These are phyloP conservation scores for Dysdera silvatica DNA, from an alignment of 1,140 invertebrate species.

Conservation along the genomic window DNA sequence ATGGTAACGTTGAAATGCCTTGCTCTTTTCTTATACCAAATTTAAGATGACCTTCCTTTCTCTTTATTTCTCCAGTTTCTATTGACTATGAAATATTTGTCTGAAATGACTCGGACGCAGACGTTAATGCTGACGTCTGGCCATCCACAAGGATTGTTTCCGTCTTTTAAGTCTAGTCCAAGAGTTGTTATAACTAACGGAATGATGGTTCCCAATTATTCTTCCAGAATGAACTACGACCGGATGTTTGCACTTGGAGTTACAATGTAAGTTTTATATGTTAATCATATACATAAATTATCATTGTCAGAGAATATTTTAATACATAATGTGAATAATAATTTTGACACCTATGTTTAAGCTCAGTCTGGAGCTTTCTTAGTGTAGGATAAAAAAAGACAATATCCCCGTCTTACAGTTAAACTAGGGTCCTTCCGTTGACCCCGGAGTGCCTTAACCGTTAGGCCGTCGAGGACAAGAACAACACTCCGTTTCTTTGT, in stretches of 20 bases:
- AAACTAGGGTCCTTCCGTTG: no score
- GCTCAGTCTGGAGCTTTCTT: no score
- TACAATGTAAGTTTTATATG: conserved; percentile 52
- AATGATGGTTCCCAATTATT: conserved; percentile 63
- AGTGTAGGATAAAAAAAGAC: no score
- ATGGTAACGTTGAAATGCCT: neutral
- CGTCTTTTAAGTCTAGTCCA: conserved; percentile 48
- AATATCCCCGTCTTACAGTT: no score
- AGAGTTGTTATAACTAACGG: conserved; percentile 61
- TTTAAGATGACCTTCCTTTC: no score
- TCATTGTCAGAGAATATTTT: neutral
- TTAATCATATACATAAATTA: neutral
- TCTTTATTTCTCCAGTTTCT: conserved; percentile 49
- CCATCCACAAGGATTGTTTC: conserved; percentile 59
- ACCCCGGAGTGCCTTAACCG: no score
- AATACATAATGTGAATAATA: no score
- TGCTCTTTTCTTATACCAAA: neutral
- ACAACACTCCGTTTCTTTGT: no score
- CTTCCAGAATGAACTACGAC: conserved; percentile 48
- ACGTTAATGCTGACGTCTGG: conserved; percentile 60
- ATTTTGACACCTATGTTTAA: no score
- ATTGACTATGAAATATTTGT: conserved; percentile 55
- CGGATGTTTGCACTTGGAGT: conserved; percentile 57
- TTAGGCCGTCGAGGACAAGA: no score
- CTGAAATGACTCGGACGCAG: conserved; percentile 54